A percentile compares a stretch with the other conserved stretches of the same genome.
phyloP scores from a whole-genome alignment of 1,140 invertebrate species.

The Octopus bimaculoides region DNA sequence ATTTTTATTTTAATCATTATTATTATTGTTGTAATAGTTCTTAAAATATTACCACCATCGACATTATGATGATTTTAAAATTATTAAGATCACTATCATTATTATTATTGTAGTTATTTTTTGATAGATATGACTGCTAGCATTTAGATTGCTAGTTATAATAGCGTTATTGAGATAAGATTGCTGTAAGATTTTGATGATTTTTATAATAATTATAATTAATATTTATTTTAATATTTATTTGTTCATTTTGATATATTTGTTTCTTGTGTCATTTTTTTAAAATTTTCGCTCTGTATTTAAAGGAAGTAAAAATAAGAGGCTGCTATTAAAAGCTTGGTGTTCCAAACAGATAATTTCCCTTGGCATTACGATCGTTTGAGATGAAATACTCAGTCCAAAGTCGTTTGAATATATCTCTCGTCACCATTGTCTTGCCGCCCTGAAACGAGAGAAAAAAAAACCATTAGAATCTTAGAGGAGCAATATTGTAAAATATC shows the following conservation, averaged over 20 bases:
- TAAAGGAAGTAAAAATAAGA: not conserved
- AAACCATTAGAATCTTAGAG: not conserved
- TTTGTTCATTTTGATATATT: not conserved
- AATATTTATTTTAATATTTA: not conserved
- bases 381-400: slow-evolving; percentile 40
- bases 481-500: no score
- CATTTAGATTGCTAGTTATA: not conserved
- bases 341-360: slow-evolving; percentile 38
- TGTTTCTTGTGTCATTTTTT: not conserved
- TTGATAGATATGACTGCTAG: not conserved
- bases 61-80: no score
- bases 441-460: slow-evolving; percentile 26
- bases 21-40: no score
- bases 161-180: not conserved
- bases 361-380: slow-evolving; percentile 24
- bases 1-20: no score
- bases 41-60: no score
- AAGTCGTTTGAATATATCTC: slow-evolving; percentile 29
- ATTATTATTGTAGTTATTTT: no score
- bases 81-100: no score
- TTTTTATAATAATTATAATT: not conserved
- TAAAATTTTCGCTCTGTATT: not conserved
- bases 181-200: not conserved
- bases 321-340: not conserved
- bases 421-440: slow-evolving; percentile 28